Percentiles rank a stretch among this genome's conserved stretches.
phyloP scores from a whole-genome alignment of 1,140 invertebrate genomes.

The Heliconius melpomene region DNA sequence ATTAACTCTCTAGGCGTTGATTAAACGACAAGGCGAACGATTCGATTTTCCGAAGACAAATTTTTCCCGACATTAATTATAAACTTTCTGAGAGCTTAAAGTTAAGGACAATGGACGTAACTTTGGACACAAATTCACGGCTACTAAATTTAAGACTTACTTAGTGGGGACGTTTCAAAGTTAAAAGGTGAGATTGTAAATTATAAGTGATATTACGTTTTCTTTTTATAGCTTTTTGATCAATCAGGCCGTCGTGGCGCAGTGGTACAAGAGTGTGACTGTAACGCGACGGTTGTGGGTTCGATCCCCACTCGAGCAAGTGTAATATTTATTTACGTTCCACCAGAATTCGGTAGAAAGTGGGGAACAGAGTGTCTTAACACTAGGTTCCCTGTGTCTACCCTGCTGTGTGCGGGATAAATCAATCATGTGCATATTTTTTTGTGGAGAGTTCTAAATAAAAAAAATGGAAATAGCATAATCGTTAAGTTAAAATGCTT shows the following conservation, averaged over 20 bases:
- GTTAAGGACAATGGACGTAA: constrained; percentile 58
- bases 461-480: not conserved
- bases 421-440: no score
- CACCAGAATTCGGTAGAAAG: no score
- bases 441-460: no score
- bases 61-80: constrained; percentile 69
- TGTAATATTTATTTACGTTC: no score
- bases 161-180: constrained; percentile 31
- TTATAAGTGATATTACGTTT: constrained; percentile 14
- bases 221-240: constrained; percentile 6
- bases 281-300: no score
- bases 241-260: no score
- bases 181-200: constrained; percentile 27
- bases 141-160: constrained; percentile 45
- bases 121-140: constrained; percentile 47
- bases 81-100: constrained; percentile 57
- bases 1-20: constrained; percentile 24
- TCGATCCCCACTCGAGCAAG: no score
- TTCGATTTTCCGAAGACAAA: constrained; percentile 51
- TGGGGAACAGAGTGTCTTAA: no score
- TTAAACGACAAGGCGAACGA: constrained; percentile 32
- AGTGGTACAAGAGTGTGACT: no score
- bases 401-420: no score
- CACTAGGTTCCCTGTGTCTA: no score
- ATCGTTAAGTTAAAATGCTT: no score